phyloP scores from a whole-genome alignment of 2,888 invertebrate species.

The Hartigia nigra region DNA sequence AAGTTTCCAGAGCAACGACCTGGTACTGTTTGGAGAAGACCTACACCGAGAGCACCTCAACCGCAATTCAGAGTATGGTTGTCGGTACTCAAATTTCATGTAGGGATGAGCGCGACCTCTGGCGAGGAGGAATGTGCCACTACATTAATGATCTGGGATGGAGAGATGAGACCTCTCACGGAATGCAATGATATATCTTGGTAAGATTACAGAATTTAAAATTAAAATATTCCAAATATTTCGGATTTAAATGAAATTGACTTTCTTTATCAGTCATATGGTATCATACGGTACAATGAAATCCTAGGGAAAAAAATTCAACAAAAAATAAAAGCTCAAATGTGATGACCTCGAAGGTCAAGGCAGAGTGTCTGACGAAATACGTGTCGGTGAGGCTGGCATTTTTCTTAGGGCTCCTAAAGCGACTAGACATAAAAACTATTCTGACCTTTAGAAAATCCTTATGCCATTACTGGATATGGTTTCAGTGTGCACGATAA shows the following conservation, averaged over 20 bases:
- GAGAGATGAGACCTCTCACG: conserved; percentile 73
- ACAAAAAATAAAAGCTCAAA: not conserved
- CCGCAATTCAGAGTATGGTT: conserved; percentile 86
- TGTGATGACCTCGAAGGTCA: not conserved
- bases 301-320: not conserved
- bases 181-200: conserved; percentile 86
- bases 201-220: conserved; percentile 66
- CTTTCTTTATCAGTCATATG: not conserved
- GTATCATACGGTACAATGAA: not conserved
- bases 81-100: conserved; percentile 87
- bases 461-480: not conserved
- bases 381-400: too few relatives aligned
- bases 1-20: conserved; percentile 63
- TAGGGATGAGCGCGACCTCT: conserved; percentile 76
- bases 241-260: too few relatives aligned
- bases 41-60: conserved; percentile 70
- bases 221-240: too few relatives aligned
- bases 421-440: not conserved
- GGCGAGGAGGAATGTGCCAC: conserved; percentile 84
- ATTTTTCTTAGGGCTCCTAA: too few relatives aligned
- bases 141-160: conserved; percentile 89
- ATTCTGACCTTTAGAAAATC: not conserved
- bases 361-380: too few relatives aligned
- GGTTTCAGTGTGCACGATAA: not conserved
- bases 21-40: conserved; percentile 67